Percentiles rank a stretch among this genome's conserved stretches.
phyloP scores from a whole-genome alignment of 2,113 vertebrate genomes.

The Phocoena sinus region DNA sequence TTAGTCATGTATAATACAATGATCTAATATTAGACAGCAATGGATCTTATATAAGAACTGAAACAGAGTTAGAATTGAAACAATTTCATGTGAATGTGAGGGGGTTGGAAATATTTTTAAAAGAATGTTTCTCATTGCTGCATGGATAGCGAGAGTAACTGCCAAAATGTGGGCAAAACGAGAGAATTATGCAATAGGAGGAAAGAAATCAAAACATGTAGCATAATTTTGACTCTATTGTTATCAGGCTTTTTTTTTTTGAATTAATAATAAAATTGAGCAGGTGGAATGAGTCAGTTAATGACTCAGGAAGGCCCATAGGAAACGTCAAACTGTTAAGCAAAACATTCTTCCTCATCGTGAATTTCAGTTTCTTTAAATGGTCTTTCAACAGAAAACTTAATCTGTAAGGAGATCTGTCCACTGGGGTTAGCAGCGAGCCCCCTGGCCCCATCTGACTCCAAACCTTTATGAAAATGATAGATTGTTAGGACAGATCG shows the following conservation, averaged over 20 bases:
- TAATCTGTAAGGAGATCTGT: neutral
- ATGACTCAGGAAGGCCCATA: constrained; percentile 73
- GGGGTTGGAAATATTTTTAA: constrained; percentile 58
- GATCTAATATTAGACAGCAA: constrained; percentile 35
- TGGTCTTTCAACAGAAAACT: constrained; percentile 6
- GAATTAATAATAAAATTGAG: constrained; percentile 56
- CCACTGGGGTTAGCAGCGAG: neutral
- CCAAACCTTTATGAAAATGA: neutral
- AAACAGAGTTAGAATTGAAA: constrained; percentile 39
- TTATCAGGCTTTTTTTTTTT: neutral
- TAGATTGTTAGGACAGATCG: neutral
- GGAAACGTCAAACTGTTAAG: constrained; percentile 59
- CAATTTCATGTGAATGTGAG: constrained; percentile 39
- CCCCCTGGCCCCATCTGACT: neutral
- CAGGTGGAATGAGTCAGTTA: constrained; percentile 69
- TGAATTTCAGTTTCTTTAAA: constrained; percentile 46
- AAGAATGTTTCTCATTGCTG: constrained; percentile 48
- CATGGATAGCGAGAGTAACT: constrained; percentile 42
- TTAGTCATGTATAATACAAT: neutral
- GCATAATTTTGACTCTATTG: constrained; percentile 16
- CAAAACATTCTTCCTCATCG: neutral
- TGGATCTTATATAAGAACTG: constrained; percentile 46
- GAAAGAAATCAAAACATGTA: constrained; percentile 36
- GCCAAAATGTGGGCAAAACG: constrained; percentile 55
- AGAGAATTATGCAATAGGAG: constrained; percentile 46